Conservation (phyloP, 2,888 invertebrate genomes). For the Drosophila mulleri region DNA sequence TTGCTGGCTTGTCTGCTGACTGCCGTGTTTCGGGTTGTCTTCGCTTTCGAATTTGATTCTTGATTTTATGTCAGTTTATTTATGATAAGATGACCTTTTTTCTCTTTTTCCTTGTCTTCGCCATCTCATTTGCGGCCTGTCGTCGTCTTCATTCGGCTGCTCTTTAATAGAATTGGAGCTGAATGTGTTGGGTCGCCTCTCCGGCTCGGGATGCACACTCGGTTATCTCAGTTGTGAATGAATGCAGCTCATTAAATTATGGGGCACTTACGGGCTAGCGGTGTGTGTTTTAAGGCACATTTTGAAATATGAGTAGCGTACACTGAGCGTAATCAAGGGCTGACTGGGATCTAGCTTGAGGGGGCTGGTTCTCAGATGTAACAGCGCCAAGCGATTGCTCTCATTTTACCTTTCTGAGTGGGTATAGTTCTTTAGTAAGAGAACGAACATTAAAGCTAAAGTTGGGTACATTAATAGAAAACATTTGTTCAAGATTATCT, state of each 20-base stretch:
- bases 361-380: neutral
- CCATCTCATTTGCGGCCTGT: conserved; percentile 38
- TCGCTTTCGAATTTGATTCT: conserved; percentile 79
- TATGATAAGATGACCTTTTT: conserved; percentile 81
- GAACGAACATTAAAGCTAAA: neutral
- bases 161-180: conserved; percentile 56
- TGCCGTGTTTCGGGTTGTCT: conserved; percentile 42
- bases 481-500: too few species aligned
- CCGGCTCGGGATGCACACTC: conserved; percentile 36
- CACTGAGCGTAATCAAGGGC: conserved; percentile 44
- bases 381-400: neutral
- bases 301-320: conserved; percentile 69
- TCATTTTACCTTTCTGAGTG: neutral
- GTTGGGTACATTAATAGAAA: neutral
- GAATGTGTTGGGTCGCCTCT: conserved; percentile 33
- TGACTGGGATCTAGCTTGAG: neutral
- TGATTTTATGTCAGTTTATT: conserved; percentile 82
- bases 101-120: conserved; percentile 38
- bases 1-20: conserved; percentile 54
- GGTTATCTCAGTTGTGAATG: conserved; percentile 60
- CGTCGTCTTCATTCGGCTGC: conserved; percentile 40
- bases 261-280: conserved; percentile 60
- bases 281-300: conserved; percentile 52
- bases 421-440: neutral
- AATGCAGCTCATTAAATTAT: conserved; percentile 80